Evolutionary conservation across 1,140 invertebrate genomes (phyloP), one percentile per base, ranked within the genome.

Genomic region (Aphelinus certus): DNA sequence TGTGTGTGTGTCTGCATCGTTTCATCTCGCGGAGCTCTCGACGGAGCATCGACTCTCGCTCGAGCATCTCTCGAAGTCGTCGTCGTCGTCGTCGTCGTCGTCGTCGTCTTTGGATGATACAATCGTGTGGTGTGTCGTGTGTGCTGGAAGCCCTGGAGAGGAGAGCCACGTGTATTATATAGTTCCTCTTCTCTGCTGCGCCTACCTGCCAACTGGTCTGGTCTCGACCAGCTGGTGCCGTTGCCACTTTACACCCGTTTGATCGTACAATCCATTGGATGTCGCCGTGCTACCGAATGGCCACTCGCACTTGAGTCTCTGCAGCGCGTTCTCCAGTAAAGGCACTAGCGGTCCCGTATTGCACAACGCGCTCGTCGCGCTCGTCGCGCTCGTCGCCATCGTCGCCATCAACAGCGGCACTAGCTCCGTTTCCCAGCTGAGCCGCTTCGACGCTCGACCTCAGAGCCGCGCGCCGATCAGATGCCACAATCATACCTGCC

Each of bases 301-400:
- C 55, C 55, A 62, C 47, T 57, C 7, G 55, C 9, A 3, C 62
- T 48, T 69, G 60, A 64, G 66, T 75, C 55, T 64, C 46, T n/a
- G 26, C 47, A 58, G 60, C 46, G 42, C 53, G 49, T 62, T 57
- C 46, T n/a, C 43, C 26, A 26, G 26, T 51, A 69, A 83, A 83
- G 82, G 82, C 82, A 83, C 82, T 83, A 79, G 78, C 76, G 81
- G 81, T 81, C 80, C 65, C 53, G n/a, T 78, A 73, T 77, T 78
- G 77, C 80, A 63, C 77, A 67, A 76, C 48, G 72, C 73, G 60
- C 2, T 42, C 1, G 9, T 78, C 76, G 74, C 60, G 71, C 26
- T 26, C 26, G 26, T 26, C 26, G 26, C 26, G 26, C 26, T 26
- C 26, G 26, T 26, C 26, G 26, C 26, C 26, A 26, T 26, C 26